Base-by-base conservation (phyloP, 2,888 invertebrate species). In the Zygothrica quintamaculata region DNA sequence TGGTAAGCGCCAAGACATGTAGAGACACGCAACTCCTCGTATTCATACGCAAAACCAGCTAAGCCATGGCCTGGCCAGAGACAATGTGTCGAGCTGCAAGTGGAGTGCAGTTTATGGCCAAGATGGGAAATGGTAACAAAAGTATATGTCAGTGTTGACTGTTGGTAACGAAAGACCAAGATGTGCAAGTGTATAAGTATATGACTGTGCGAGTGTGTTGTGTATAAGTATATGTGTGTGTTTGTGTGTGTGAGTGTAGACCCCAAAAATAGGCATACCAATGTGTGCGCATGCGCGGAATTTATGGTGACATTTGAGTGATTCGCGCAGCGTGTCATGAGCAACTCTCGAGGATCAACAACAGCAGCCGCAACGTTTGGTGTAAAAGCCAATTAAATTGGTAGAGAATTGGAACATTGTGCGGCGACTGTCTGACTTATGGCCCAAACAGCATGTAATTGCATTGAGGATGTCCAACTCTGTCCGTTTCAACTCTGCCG, bases 281-380 rank as follows among this genome's bases (percentile, higher is more conserved):
- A 87, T 80, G 88, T 82, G 86, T 88, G 84, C 88, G 87, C 86
- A 87, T 82, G 86, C 68, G 74, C 69, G 85, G 88, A 86, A 86
- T 86, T 86, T 88, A 86, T 86, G 87, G 88, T 87, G 86, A 88
- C 88, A 87, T 86, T 82, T 86, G 81, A 87, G 84, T 84, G 84
- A 82, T 87, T 84, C 82, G 85, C 65, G 69, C 82, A 79, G 82
- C 79, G 84, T 82, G 87, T 72, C 72, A 69, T 74, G 72, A 59
- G 74, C 76, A 52, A 67, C 65, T 78, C 66, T 52, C 43, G 65
- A 72, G 70, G 67, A 72, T 65, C 66, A 40, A 33, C 52, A 43
- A 47, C 60, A 40, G 8, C 61, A 46, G 40, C 66, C 42, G 34
- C 44, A 18, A 34, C 40, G 34, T 61, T 65, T 74, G 73, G 82